Evolutionary conservation across 2,113 vertebrate genomes (phyloP), one percentile per base, ranked within the genome.

Genomic region (Ophiodon elongatus): DNA sequence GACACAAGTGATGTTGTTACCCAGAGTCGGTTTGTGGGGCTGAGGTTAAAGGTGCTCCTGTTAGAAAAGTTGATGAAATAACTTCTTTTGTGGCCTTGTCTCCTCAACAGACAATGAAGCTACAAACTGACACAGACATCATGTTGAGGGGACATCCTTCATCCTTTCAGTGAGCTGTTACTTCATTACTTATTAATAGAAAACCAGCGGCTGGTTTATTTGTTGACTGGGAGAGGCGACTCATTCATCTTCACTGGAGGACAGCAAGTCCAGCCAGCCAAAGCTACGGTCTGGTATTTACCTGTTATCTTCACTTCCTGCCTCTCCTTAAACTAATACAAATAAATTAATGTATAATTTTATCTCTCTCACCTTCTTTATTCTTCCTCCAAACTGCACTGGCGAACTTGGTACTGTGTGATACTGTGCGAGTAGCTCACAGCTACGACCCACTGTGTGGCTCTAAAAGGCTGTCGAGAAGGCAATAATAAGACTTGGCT

Each of bases 151-250:
- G 47, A 29, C 76, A 52, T 76, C 3, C 17, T 31, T 86, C 60
- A 50, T 62, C 43, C 79, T 11, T 31, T 82, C 45, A 5, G 78
- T 23, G 19, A 57, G 41, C 41, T 31, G 57, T 27, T 74, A 56
- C 73, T 76, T 66, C 25, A 59, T 86, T 21, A 81, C 76, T 74
- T 56, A 82, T 84, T 74, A 66, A 10, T 31, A 15, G 47, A 72
- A 63, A 84, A 60, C 19, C 81, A 66, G 75, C 45, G 37, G 80
- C 27, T 7, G 64, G 7, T 70, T 80, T 90, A 59, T 88, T 90
- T 83, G 80, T 29, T 66, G 7, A 37, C 45, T 62, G 76, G 82
- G 73, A 43, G 80, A 83, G 66, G 66, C 57, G 5, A 50, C 41
- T 81, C 68, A 75, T 90, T 70, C 52, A 35, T 91, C 84, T 69